Evolutionary conservation across 2,888 invertebrate species (phyloP).

Genomic region (Rapana venosa): DNA sequence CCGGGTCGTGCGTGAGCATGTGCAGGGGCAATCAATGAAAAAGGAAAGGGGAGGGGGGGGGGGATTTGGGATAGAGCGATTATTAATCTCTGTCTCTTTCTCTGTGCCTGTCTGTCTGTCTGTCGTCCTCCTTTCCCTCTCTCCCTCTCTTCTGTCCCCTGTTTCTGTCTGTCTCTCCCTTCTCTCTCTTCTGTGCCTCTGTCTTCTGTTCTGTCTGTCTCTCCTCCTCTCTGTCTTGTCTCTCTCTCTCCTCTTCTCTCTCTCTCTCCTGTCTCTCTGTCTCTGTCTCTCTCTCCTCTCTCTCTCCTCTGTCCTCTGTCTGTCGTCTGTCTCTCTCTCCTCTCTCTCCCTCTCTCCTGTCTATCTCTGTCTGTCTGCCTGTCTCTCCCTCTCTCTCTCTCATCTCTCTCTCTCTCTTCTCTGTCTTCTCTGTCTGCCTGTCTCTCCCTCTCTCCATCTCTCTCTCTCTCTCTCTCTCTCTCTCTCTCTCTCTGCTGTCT

Average conservation of each 20-base stretch:
- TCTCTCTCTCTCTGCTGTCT: not conserved
- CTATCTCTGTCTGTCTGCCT: not conserved
- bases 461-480: not conserved
- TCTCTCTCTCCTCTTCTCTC: not conserved
- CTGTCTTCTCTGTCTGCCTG: not conserved
- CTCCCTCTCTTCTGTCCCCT: too few relatives aligned
- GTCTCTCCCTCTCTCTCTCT: not conserved
- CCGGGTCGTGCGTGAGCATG: constrained; percentile 8
- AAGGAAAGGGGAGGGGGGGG: not conserved
- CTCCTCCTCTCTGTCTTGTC: not conserved
- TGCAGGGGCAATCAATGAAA: not conserved
- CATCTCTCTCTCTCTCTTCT: not conserved
- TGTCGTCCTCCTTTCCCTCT: too few relatives aligned
- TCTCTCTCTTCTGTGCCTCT: too few relatives aligned
- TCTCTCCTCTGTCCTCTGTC: not conserved
- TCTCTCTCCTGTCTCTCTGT: not conserved
- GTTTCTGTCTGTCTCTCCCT: too few relatives aligned
- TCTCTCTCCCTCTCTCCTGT: not conserved
- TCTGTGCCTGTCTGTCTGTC: too few relatives aligned
- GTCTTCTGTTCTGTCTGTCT: too few relatives aligned
- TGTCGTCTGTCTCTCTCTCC: not conserved
- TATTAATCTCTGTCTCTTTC: not conserved
- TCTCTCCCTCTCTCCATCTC: not conserved
- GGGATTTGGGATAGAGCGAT: too few relatives aligned
- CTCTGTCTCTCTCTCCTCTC: not conserved